Evolutionary conservation across 2,113 vertebrate species (phyloP).

Genomic region (Pontoporia blainvillei): DNA sequence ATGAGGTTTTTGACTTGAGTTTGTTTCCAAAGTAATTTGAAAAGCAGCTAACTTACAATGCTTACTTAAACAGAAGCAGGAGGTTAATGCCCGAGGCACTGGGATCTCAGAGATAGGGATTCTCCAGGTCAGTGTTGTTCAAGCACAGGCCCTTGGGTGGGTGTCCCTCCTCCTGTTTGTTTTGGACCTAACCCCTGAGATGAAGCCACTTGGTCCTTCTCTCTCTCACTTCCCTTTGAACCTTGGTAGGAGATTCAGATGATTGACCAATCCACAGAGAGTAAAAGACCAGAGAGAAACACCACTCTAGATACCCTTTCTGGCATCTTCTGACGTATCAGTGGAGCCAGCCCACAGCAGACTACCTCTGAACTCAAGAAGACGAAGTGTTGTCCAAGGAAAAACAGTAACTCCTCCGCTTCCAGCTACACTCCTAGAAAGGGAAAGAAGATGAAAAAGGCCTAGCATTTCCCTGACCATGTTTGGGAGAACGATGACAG

Average conservation of each 20-base stretch:
- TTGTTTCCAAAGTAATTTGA: constrained; percentile 47
- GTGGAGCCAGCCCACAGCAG: background rate
- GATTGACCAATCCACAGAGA: background rate
- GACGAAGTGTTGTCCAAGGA: background rate
- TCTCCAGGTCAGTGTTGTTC: background rate
- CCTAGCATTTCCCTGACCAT: background rate
- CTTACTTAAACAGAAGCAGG: constrained; percentile 56
- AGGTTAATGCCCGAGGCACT: background rate
- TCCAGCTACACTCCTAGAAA: background rate
- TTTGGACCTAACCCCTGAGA: background rate
- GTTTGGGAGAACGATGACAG: background rate
- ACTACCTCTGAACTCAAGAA: background rate
- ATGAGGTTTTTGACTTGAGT: constrained; percentile 49
- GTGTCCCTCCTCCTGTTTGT: background rate
- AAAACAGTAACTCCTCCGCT: background rate
- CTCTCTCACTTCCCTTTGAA: background rate
- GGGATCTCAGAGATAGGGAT: background rate
- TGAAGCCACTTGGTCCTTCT: background rate
- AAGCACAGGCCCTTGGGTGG: background rate
- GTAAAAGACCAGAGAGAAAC: background rate
- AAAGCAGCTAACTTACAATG: constrained; percentile 49
- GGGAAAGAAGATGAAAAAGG: background rate
- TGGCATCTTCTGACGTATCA: background rate
- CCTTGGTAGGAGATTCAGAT: background rate
- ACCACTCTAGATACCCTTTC: background rate